Conservation (phyloP, 2,888 invertebrate genomes). For the Lypha dubia region DNA sequence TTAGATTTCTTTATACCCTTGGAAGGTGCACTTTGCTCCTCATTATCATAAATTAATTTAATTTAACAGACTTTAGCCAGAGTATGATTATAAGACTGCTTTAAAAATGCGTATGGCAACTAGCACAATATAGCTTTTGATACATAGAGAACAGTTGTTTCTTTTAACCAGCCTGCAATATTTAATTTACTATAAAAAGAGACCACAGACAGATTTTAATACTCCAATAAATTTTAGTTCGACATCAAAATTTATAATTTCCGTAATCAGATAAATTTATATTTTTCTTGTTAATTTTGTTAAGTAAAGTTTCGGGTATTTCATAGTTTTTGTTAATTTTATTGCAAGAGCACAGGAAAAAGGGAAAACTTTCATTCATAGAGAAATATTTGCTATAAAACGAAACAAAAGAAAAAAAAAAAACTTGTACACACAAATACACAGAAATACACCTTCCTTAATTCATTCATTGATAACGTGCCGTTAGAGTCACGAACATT, state of each 20-base stretch:
- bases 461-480: constrained; percentile 58
- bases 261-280: constrained; percentile 36
- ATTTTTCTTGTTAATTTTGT: constrained; percentile 6
- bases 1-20: no score
- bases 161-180: not conserved
- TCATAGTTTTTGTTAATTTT: not conserved
- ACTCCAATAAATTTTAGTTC: not conserved
- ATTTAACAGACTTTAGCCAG: no score
- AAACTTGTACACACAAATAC: no score
- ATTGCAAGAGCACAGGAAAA: not conserved
- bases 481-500: constrained; percentile 63
- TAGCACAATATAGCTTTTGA: no score
- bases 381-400: not conserved
- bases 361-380: constrained; percentile 27
- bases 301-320: not conserved
- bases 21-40: no score
- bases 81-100: no score
- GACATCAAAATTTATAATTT: not conserved
- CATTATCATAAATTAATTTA: no score
- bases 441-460: not conserved
- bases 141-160: no score
- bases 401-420: not conserved
- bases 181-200: not conserved
- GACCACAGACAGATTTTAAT: not conserved
- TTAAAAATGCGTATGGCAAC: no score